These are phyloP conservation scores for Fabriciana adippe DNA, from an alignment of 2,888 invertebrate genomes.

Conservation along the genomic window DNA sequence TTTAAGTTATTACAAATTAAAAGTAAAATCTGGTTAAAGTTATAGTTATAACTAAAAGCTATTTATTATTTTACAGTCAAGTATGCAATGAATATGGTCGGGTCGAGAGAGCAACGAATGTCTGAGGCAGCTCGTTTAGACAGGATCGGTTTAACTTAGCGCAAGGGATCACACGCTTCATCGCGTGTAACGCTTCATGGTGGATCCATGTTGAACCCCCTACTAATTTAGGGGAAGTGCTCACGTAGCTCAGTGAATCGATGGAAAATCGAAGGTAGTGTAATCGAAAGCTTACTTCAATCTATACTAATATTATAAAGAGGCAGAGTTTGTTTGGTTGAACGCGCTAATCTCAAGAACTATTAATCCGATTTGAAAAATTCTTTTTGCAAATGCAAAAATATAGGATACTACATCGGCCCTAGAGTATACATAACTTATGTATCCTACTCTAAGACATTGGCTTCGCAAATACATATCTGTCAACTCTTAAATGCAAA, in stretches of 20 bases:
- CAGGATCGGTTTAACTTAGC: slow-evolving; percentile 58
- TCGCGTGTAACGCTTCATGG: slow-evolving; percentile 55
- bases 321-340: too few species aligned
- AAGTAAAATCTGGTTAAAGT: too few species aligned
- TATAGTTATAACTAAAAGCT: background rate
- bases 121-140: slow-evolving; percentile 49
- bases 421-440: too few species aligned
- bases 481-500: too few species aligned
- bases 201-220: slow-evolving; percentile 52
- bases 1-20: too few species aligned
- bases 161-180: slow-evolving; percentile 62
- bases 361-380: too few species aligned
- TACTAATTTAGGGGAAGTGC: slow-evolving; percentile 75
- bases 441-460: too few species aligned
- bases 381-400: too few species aligned
- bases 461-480: too few species aligned
- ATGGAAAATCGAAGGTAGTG: slow-evolving; percentile 25
- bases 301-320: too few species aligned
- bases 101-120: slow-evolving; percentile 17
- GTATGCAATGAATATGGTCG: slow-evolving; percentile 7
- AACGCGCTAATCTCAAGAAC: too few species aligned
- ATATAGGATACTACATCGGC: too few species aligned
- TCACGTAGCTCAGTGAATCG: slow-evolving; percentile 65
- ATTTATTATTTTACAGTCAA: slow-evolving; percentile 17
- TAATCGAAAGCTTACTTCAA: background rate